phyloP scores from a whole-genome alignment of 2,888 invertebrate species.

The Lepidonotus clava region DNA sequence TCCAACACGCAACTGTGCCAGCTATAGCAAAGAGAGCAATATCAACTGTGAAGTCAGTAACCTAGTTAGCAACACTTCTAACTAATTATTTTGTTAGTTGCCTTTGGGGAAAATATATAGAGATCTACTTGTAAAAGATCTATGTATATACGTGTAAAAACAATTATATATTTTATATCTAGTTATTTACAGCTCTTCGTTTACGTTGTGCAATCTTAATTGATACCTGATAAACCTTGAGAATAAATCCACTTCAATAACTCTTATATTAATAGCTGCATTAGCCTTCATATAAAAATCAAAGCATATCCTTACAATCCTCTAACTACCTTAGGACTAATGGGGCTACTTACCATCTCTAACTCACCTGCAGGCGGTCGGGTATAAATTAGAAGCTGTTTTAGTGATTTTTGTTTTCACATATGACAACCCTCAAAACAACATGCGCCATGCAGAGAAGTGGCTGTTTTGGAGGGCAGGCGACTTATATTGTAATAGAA shows the following conservation, averaged over 20 bases:
- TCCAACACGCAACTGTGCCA: too few relatives aligned
- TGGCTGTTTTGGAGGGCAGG: neutral
- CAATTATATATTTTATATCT: too few relatives aligned
- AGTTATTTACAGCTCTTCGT: too few relatives aligned
- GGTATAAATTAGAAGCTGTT: neutral
- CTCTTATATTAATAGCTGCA: neutral
- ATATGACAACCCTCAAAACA: neutral
- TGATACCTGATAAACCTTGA: too few relatives aligned
- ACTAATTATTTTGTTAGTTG: too few relatives aligned
- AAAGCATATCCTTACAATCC: neutral
- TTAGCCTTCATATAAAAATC: neutral
- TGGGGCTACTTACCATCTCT: conserved; percentile 25
- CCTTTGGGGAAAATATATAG: too few relatives aligned
- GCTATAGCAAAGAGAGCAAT: neutral
- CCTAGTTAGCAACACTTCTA: too few relatives aligned
- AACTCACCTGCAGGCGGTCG: conserved; percentile 29
- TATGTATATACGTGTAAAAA: too few relatives aligned
- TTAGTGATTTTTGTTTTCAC: neutral
- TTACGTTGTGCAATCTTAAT: too few relatives aligned
- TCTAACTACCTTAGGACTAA: too few relatives aligned
- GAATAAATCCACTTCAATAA: neutral
- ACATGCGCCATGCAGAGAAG: neutral
- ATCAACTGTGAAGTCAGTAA: too few relatives aligned
- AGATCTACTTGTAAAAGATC: too few relatives aligned
- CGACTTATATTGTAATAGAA: neutral